A percentile compares a stretch with the other conserved stretches of the same genome.
Conservation (phyloP, 1,140 invertebrate genomes). For the Calliopsis andreniformis region DNA sequence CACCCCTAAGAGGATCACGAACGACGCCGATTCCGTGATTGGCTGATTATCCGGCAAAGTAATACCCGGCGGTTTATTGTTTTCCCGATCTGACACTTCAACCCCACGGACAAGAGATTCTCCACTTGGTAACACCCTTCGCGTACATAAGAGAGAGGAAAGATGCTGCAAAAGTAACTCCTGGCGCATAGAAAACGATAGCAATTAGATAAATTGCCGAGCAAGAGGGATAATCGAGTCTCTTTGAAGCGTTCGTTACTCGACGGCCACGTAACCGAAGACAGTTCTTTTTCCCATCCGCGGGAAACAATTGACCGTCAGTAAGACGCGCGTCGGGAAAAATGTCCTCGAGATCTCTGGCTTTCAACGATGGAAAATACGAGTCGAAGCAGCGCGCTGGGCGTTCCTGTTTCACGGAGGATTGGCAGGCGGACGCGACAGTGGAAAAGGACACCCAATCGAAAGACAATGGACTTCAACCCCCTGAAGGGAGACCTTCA, state of each 20-base stretch:
- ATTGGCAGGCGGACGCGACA: slow-evolving; percentile 33
- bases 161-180: slow-evolving; percentile 48
- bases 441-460: slow-evolving; percentile 52
- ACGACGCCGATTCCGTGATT: slow-evolving; percentile 63
- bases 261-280: not conserved
- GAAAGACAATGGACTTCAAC: slow-evolving; percentile 57
- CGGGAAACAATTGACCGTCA: slow-evolving; percentile 6
- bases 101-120: slow-evolving; percentile 51
- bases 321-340: not conserved
- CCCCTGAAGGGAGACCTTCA: slow-evolving; percentile 29
- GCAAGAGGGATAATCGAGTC: slow-evolving; percentile 35
- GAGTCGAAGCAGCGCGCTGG: not conserved
- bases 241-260: slow-evolving; percentile 12
- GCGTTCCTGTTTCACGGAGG: slow-evolving; percentile 11
- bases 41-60: slow-evolving; percentile 69
- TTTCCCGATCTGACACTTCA: slow-evolving; percentile 67
- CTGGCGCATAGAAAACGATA: slow-evolving; percentile 38
- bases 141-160: slow-evolving; percentile 53
- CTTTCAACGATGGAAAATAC: slow-evolving; percentile 2
- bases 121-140: slow-evolving; percentile 55
- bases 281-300: not conserved
- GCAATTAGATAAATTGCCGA: slow-evolving; percentile 52
- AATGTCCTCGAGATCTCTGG: slow-evolving; percentile 15
- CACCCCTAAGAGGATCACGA: slow-evolving; percentile 64
- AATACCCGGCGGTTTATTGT: slow-evolving; percentile 67